Evolutionary conservation across 2,113 vertebrate genomes (phyloP), one percentile per base, ranked within the genome.

Genomic region (Trachemys scripta): DNA sequence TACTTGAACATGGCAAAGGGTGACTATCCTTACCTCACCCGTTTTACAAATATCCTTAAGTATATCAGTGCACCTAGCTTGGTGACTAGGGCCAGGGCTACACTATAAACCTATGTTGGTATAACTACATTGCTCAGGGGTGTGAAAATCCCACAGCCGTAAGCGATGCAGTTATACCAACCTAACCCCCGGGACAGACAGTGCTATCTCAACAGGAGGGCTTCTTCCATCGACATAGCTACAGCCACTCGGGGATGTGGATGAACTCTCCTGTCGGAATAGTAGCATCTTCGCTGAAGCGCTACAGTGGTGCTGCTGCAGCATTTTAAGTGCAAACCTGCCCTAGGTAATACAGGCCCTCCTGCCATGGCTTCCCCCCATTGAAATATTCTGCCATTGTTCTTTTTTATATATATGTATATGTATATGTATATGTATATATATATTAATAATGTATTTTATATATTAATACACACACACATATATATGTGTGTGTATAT

Each of bases 361-460:
- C 78, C 42, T 27, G 8, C n/a, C 3, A 0, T 2, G 20, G 16
- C 65, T 53, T 87, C n/a, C 42, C 19, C 0, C 0, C 10, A 38
- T 75, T 35, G 31, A n/a, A 14, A 38, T 57, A 13, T 42, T 88
- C 38, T 5, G 45, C 27, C 49, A 80, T 10, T 69, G 17, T 20
- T n/a, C 8, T 59, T 7, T n/a, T 10, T 10, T 56, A 25, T 9
- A 10, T 56, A 45, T 5, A 45, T 5, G 5, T 45, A 45, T 42
- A 42, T 42, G 5, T 42, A 42, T 42, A 42, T 42, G 5, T 42
- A 42, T 42, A 10, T 47, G 3, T 47, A 2, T 10, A 47, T 47
- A 9, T 47, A 10, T 47, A 9, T 45, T 45, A 45, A 45, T 45
- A 45, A 45, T 47, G 7, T 47, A 47, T 47, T 47, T 47, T 49